Conservation (phyloP, 2,113 vertebrate genomes). For the Sprattus sprattus region DNA sequence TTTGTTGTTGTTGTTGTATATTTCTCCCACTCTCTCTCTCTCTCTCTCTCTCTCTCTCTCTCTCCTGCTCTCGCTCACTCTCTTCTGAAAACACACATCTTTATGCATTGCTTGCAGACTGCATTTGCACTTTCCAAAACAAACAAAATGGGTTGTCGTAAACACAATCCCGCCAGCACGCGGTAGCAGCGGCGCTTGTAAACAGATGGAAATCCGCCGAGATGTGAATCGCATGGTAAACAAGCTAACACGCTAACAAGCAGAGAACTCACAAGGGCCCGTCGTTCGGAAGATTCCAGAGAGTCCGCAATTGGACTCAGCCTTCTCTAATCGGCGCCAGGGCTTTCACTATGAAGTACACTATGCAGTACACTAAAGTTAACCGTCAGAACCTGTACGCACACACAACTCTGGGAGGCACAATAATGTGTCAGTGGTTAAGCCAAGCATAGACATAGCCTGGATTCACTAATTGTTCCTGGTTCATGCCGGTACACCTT, state of each 20-base stretch:
- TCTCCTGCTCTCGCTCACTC: not conserved
- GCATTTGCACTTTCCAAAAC: constrained; percentile 22
- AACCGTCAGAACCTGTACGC: not conserved
- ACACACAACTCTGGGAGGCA: not conserved
- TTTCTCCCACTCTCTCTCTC: not conserved
- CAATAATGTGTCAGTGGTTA: too few species aligned
- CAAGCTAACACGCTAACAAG: constrained; percentile 31
- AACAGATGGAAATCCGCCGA: constrained; percentile 19
- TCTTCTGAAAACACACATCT: constrained; percentile 4
- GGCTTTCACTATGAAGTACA: not conserved
- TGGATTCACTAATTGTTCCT: not conserved
- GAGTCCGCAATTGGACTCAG: not conserved
- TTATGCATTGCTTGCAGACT: constrained; percentile 5
- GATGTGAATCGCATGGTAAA: constrained; percentile 11
- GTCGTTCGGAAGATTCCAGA: not conserved
- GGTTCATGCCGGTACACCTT: not conserved
- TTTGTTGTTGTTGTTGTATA: not conserved
- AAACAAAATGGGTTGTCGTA: constrained; percentile 12
- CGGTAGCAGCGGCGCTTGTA: not conserved
- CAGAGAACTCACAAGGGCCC: not conserved
- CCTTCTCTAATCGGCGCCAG: constrained; percentile 2
- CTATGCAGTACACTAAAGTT: not conserved
- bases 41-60: not conserved
- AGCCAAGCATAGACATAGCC: not conserved
- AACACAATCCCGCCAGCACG: not conserved